Evolutionary conservation across 1,140 invertebrate species (phyloP), one percentile per base, ranked within the genome.

Genomic region (Camponotus floridanus): DNA sequence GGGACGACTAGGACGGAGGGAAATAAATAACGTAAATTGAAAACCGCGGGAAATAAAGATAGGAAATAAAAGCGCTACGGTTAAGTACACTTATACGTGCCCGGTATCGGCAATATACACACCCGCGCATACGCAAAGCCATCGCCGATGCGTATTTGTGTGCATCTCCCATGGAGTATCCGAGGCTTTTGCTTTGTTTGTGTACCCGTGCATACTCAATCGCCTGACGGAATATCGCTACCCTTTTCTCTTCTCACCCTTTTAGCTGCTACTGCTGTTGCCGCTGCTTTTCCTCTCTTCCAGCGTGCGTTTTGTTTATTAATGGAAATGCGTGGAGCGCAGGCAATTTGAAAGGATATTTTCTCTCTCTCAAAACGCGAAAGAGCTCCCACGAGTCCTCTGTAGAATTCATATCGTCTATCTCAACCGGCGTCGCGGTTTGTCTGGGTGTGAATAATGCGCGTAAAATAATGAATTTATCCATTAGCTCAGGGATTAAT

Each of bases 1-100:
- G 31, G 73, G 45, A 94, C 93, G 45, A 95, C 94, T 51, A 96
- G 95, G 90, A 84, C 90, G 95, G 61, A 91, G 89, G 18, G 67
- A 67, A 71, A 86, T 57, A 87, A 76, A 86, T 64, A 86, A 76
- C 61, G 59, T 67, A 87, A 86, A 86, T 73, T 70, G 79, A 86
- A 86, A 68, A 87, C 55, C 59, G 84, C 73, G 84, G 76, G 76
- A 86, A 86, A 79, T 68, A 86, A 67, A 86, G 55, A 81, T n/a
- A 78, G 62, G 65, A 80, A 86, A 86, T 68, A 80, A 86, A 86
- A 86, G 64, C 45, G 62, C 18, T 45, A 65, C 68, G 39, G 79
- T 83, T 83, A 83, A 83, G 79, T 83, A 74, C 68, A 83, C 79
- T 83, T 73, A 83, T 74, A 83, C 48, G 64, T 70, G 65, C 78